Conservation (phyloP, 2,113 vertebrate genomes). For the Chitala chitala region DNA sequence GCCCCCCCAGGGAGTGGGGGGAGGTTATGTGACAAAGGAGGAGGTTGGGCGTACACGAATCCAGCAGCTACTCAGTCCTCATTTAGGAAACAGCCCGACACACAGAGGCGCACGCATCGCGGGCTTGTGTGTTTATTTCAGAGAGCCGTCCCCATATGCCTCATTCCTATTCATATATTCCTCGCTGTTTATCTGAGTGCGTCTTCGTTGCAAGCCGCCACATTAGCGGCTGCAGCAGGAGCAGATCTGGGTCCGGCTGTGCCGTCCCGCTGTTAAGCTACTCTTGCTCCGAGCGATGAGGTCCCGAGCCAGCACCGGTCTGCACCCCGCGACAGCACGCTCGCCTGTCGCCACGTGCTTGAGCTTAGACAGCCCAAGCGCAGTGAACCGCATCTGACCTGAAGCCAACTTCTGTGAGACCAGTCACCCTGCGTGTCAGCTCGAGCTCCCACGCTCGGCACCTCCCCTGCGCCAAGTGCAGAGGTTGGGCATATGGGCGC, state of each 20-base stretch:
- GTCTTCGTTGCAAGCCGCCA: background rate
- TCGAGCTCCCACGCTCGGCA: background rate
- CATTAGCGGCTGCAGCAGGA: background rate
- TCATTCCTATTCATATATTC: constrained; percentile 42
- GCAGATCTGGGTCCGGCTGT: background rate
- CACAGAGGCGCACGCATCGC: constrained; percentile 36
- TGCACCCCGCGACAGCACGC: constrained; percentile 20
- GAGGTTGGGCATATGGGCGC: no score
- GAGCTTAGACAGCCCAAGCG: constrained; percentile 12
- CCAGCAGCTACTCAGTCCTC: constrained; percentile 27
- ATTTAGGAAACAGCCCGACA: constrained; percentile 32
- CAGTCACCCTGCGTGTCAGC: no score
- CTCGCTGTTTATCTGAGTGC: constrained; percentile 22
- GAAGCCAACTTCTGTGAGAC: constrained; percentile 4
- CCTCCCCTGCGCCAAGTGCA: background rate
- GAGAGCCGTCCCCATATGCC: background rate
- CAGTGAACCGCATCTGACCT: constrained; percentile 15
- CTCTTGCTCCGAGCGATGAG: background rate
- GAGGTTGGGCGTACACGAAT: no score
- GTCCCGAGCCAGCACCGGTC: constrained; percentile 4
- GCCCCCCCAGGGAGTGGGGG: constrained; percentile 12
- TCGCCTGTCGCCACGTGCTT: constrained; percentile 19
- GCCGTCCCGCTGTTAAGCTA: background rate
- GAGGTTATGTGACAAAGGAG: no score
- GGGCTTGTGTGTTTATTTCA: constrained; percentile 6